Evolutionary conservation across 2,113 vertebrate species (phyloP).

Genomic region (Dolichotis patagonum): DNA sequence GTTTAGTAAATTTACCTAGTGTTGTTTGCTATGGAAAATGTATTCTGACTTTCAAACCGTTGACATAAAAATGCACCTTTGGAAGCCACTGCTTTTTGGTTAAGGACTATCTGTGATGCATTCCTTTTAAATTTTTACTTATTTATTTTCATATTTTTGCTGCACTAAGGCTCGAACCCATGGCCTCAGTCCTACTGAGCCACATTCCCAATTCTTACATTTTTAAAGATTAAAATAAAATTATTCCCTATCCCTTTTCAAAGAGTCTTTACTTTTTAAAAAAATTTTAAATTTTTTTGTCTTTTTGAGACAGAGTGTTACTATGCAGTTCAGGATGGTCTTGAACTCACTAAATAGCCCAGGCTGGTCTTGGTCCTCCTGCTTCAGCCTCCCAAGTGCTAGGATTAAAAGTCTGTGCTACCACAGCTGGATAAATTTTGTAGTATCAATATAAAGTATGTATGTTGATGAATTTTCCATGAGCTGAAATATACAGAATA

Average conservation of each 20-base stretch:
- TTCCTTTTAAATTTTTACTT: neutral
- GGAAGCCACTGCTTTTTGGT: neutral
- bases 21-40: neutral
- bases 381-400: neutral
- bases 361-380: no score
- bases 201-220: neutral
- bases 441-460: neutral
- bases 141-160: neutral
- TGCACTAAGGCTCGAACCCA: neutral
- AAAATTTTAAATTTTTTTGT: neutral
- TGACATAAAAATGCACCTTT: conserved; percentile 27
- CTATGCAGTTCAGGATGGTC: neutral
- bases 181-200: neutral
- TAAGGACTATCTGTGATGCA: neutral
- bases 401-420: neutral
- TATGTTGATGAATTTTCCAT: conserved; percentile 22
- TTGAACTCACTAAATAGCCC: no score
- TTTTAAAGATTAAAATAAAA: conserved; percentile 19
- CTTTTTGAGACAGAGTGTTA: neutral
- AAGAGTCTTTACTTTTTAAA: neutral
- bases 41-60: conserved; percentile 17
- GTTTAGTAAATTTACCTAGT: neutral
- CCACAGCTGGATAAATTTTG: neutral
- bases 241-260: neutral
- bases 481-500: neutral